phyloP scores from a whole-genome alignment of 2,797 vertebrate genomes.

The Centroberyx gerrardi region DNA sequence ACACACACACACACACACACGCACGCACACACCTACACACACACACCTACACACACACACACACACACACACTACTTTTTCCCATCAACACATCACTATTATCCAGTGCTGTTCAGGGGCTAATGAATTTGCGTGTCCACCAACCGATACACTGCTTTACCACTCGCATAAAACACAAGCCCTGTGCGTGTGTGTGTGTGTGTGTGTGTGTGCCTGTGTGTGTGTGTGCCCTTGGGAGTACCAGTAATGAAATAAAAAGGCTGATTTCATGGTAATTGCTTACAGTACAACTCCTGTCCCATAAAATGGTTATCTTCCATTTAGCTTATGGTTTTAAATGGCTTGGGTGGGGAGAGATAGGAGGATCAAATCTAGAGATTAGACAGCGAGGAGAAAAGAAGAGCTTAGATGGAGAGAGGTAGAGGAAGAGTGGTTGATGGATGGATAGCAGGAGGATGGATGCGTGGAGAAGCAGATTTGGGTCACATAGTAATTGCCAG shows the following conservation, averaged over 20 bases:
- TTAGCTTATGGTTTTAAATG: slow-evolving; percentile 73
- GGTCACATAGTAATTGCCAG: no score
- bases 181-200: slow-evolving; percentile 1
- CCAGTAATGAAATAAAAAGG: slow-evolving; percentile 72
- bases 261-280: slow-evolving; percentile 74
- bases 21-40: slow-evolving; percentile 19
- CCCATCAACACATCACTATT: slow-evolving; percentile 52
- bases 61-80: slow-evolving; percentile 25
- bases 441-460: slow-evolving; percentile 10
- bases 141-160: slow-evolving; percentile 58
- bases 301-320: slow-evolving; percentile 66
- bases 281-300: slow-evolving; percentile 46
- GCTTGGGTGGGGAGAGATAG: slow-evolving; percentile 11
- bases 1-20: slow-evolving; percentile 27
- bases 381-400: slow-evolving; percentile 12
- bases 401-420: slow-evolving; percentile 16
- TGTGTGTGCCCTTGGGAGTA: slow-evolving; percentile 43
- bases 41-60: slow-evolving; percentile 28
- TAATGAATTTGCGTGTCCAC: slow-evolving; percentile 64
- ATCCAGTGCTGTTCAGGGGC: slow-evolving; percentile 43
- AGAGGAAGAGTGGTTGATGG: slow-evolving; percentile 7
- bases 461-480: no score
- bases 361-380: slow-evolving; percentile 8
- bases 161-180: slow-evolving; percentile 49
- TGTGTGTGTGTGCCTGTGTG: slow-evolving; percentile 7